Percentiles rank a stretch among this genome's conserved stretches.
These are phyloP conservation scores for Neodiprion lecontei DNA, from an alignment of 1,140 invertebrate species.

Conservation along the genomic window DNA sequence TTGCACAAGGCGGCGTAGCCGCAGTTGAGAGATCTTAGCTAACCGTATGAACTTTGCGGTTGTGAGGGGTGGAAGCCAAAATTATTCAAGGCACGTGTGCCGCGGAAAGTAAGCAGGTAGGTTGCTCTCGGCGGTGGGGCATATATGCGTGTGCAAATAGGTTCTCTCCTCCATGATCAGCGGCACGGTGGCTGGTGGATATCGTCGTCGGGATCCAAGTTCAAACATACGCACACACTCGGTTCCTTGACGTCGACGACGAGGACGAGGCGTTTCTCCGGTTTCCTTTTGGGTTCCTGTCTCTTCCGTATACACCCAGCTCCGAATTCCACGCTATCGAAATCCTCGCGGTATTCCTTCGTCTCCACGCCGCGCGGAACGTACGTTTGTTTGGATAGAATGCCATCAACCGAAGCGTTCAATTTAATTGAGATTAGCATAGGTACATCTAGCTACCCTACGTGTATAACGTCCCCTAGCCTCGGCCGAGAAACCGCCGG, in stretches of 20 bases:
- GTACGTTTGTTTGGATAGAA: conserved; percentile 7
- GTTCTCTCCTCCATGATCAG: neutral
- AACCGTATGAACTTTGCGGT: too few relatives aligned
- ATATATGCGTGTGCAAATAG: conserved; percentile 5
- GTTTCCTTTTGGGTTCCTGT: neutral
- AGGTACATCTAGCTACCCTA: neutral
- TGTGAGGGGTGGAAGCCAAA: neutral
- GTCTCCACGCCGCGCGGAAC: neutral
- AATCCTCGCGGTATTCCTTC: too few relatives aligned
- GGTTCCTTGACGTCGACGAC: neutral
- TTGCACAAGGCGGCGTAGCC: too few relatives aligned
- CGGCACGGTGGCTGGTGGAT: neutral
- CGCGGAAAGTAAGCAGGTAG: neutral
- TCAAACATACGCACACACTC: conserved; percentile 7
- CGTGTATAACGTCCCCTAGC: neutral
- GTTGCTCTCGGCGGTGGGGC: neutral
- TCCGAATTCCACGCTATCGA: too few relatives aligned
- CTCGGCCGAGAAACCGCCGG: neutral
- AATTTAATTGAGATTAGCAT: conserved; percentile 8
- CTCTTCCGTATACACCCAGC: neutral
- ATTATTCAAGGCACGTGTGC: conserved; percentile 1
- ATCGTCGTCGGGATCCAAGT: neutral
- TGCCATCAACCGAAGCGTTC: conserved; percentile 1
- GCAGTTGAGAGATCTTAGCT: too few relatives aligned
- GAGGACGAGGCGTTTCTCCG: neutral